A percentile compares a stretch with the other conserved stretches of the same genome.
phyloP scores from a whole-genome alignment of 2,113 vertebrate genomes.

The Heterotis niloticus region DNA sequence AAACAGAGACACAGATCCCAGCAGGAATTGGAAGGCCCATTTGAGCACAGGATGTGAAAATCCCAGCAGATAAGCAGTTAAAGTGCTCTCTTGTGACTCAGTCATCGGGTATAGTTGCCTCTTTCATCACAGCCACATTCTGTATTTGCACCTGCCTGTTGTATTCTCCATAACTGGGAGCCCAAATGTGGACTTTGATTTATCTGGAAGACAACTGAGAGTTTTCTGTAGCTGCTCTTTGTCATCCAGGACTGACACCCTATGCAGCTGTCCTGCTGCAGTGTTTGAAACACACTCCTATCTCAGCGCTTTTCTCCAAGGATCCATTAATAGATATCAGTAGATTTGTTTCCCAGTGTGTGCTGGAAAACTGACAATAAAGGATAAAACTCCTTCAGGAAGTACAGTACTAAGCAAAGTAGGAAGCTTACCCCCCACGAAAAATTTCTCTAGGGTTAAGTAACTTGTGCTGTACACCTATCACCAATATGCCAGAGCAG shows the following conservation, averaged over 20 bases:
- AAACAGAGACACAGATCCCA: background rate
- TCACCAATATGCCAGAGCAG: background rate
- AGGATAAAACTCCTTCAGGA: background rate
- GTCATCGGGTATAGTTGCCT: no score
- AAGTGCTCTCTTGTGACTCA: no score
- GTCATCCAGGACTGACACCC: no score
- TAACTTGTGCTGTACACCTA: background rate
- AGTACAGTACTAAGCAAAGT: background rate
- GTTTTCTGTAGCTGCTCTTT: no score
- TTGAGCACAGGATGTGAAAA: background rate
- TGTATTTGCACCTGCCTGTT: no score
- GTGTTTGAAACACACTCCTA: background rate
- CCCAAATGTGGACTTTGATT: no score
- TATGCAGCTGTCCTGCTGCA: no score
- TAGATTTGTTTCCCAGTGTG: background rate
- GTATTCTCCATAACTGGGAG: no score
- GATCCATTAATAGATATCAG: background rate
- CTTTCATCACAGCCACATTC: no score
- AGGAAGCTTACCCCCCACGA: background rate
- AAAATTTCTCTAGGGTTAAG: constrained; percentile 7
- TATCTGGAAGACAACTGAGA: no score
- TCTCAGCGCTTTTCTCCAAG: background rate
- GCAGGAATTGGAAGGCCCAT: background rate
- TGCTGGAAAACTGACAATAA: no score
- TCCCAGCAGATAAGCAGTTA: no score